Evolutionary conservation across 92 coral and sea anemone species (phyloP).

Genomic region (Zoanthus solanderi): DNA sequence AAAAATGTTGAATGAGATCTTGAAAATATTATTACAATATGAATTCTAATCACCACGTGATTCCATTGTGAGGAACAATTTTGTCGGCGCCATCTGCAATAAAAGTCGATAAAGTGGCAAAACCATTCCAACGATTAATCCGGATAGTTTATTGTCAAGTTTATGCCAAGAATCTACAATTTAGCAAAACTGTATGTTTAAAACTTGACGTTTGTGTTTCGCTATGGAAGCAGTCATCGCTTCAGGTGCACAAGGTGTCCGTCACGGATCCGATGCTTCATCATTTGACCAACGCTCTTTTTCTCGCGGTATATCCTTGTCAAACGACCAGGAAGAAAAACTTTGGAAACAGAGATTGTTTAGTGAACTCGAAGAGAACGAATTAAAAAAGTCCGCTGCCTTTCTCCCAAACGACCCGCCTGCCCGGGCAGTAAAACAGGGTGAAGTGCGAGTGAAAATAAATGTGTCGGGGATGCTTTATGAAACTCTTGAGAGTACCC

Average conservation of each 20-base stretch:
- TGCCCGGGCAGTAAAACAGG: slow-evolving; percentile 65
- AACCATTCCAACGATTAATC: background rate
- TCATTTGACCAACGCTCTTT: slow-evolving; percentile 69
- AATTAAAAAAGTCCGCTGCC: slow-evolving; percentile 63
- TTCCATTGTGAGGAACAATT: background rate
- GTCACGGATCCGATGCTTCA: slow-evolving; percentile 67
- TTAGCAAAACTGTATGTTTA: background rate
- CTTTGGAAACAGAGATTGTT: slow-evolving; percentile 63
- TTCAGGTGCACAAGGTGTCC: slow-evolving; percentile 87
- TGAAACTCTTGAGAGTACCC: slow-evolving; percentile 93
- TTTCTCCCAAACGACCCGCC: slow-evolving; percentile 60
- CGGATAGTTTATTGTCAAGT: background rate
- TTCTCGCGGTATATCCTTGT: slow-evolving; percentile 41
- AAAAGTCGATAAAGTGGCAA: background rate
- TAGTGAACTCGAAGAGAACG: slow-evolving; percentile 70
- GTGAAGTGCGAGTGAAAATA: slow-evolving; percentile 78
- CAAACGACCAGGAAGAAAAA: slow-evolving; percentile 43
- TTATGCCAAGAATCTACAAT: background rate
- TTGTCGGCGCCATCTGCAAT: slow-evolving; percentile 27
- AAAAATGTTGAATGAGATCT: slow-evolving; percentile 1
- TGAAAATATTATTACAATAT: slow-evolving; percentile 22
- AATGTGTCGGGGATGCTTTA: slow-evolving; percentile 95
- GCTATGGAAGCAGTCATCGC: slow-evolving; percentile 85
- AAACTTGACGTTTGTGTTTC: background rate
- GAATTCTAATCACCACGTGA: slow-evolving; percentile 32